Conservation (phyloP, 1,140 invertebrate genomes). For the Melipona quadrifasciata region DNA sequence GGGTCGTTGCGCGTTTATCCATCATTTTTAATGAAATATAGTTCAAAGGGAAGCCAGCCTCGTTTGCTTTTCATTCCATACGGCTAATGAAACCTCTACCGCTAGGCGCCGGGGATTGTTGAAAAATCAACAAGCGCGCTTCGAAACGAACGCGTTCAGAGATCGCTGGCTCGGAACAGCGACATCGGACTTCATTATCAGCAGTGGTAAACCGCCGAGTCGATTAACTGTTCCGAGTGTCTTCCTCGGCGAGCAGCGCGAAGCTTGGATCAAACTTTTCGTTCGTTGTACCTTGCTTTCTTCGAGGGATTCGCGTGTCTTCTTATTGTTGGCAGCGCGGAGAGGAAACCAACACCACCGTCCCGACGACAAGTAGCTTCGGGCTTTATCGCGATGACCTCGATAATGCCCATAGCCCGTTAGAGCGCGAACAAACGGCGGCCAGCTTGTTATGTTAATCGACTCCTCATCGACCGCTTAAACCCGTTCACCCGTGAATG, state of each 20-base stretch:
- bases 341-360: constrained; percentile 48
- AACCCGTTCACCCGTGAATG: constrained; percentile 35
- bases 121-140: constrained; percentile 1
- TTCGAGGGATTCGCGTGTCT: constrained; percentile 10
- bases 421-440: constrained; percentile 64
- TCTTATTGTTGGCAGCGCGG: constrained; percentile 27
- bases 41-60: neutral
- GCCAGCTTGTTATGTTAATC: constrained; percentile 74
- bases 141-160: constrained; percentile 4
- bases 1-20: neutral
- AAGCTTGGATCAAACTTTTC: constrained; percentile 45
- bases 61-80: constrained; percentile 1
- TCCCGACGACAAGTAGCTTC: constrained; percentile 25
- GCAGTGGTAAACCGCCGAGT: constrained; percentile 37
- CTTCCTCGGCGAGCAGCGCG: constrained; percentile 5
- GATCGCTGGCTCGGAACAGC: neutral
- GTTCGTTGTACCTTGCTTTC: constrained; percentile 13
- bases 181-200: constrained; percentile 38
- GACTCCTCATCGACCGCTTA: constrained; percentile 69
- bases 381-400: constrained; percentile 71
- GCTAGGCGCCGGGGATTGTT: neutral
- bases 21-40: neutral
- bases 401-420: constrained; percentile 67
- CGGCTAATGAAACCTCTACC: constrained; percentile 5
- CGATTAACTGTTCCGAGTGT: constrained; percentile 28